Evolutionary conservation across 2,797 vertebrate genomes (phyloP).

Genomic region (Borostomias antarcticus): DNA sequence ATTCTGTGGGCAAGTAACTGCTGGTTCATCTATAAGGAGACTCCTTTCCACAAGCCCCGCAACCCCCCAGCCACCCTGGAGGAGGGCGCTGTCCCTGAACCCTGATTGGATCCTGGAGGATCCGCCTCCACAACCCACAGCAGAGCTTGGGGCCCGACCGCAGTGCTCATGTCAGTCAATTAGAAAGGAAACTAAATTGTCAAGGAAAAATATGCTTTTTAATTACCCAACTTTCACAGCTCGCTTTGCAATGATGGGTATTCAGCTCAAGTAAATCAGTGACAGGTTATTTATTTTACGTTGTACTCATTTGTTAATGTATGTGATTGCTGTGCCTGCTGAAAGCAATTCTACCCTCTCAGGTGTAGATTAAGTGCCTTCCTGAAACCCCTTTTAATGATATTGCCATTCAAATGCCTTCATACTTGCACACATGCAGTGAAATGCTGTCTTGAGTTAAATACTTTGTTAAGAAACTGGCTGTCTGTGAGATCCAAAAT

Average conservation of each 20-base stretch:
- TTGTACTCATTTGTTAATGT: neutral
- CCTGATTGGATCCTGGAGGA: constrained; percentile 45
- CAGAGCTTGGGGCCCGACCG: constrained; percentile 42
- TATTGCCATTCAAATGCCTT: constrained; percentile 9
- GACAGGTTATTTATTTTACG: neutral
- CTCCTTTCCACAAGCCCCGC: constrained; percentile 81
- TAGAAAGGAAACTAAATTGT: constrained; percentile 32
- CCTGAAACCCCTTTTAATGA: neutral
- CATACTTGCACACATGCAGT: constrained; percentile 11
- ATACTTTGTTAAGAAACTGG: constrained; percentile 12
- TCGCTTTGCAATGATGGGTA: constrained; percentile 7
- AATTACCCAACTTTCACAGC: neutral
- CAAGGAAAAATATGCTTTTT: constrained; percentile 12
- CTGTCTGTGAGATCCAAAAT: neutral
- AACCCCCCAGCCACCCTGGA: constrained; percentile 67
- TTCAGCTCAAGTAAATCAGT: constrained; percentile 22
- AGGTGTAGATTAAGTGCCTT: constrained; percentile 1
- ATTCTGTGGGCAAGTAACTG: constrained; percentile 92
- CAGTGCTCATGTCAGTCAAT: constrained; percentile 39
- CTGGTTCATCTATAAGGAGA: constrained; percentile 97
- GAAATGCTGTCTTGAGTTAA: constrained; percentile 12
- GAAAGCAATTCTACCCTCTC: neutral
- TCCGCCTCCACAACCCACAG: constrained; percentile 19
- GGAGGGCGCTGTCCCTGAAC: constrained; percentile 74
- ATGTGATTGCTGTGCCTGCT: neutral